These are phyloP conservation scores for Drosophila pegasa DNA, from an alignment of 2,888 invertebrate genomes.

Conservation along the genomic window DNA sequence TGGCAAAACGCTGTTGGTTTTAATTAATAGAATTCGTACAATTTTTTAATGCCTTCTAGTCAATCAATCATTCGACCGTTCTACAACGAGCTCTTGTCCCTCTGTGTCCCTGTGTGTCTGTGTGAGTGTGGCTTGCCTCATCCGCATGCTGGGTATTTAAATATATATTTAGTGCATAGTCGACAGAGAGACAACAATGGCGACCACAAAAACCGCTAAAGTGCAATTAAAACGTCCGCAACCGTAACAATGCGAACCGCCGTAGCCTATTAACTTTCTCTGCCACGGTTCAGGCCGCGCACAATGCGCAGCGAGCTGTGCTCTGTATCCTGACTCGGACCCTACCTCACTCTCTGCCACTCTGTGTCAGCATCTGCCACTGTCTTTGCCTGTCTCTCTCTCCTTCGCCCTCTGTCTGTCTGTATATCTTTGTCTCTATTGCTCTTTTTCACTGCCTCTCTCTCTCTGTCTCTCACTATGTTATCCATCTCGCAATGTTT, in stretches of 20 bases:
- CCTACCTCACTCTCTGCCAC: background rate
- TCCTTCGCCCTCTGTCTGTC: background rate
- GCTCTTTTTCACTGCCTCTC: too few species aligned
- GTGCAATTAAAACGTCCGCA: constrained; percentile 70
- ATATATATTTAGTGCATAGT: constrained; percentile 61
- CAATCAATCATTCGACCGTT: constrained; percentile 28
- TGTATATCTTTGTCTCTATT: background rate
- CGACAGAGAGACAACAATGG: constrained; percentile 52
- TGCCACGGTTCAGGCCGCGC: background rate
- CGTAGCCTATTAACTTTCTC: constrained; percentile 22
- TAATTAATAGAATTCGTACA: constrained; percentile 9
- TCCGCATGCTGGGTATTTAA: constrained; percentile 51
- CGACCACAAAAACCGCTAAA: constrained; percentile 63
- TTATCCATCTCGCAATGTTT: too few species aligned
- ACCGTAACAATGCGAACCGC: constrained; percentile 46
- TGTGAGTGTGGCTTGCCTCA: constrained; percentile 16
- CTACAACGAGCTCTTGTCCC: background rate
- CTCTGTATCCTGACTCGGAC: background rate
- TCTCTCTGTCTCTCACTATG: too few species aligned
- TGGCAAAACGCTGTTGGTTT: background rate
- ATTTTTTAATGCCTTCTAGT: constrained; percentile 2
- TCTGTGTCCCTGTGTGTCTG: constrained; percentile 13
- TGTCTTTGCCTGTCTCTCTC: background rate
- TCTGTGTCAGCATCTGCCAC: background rate
- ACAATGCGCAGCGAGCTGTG: background rate